Base-by-base conservation (phyloP, 2,797 vertebrate species). In the Eurystomus glaucurus region DNA sequence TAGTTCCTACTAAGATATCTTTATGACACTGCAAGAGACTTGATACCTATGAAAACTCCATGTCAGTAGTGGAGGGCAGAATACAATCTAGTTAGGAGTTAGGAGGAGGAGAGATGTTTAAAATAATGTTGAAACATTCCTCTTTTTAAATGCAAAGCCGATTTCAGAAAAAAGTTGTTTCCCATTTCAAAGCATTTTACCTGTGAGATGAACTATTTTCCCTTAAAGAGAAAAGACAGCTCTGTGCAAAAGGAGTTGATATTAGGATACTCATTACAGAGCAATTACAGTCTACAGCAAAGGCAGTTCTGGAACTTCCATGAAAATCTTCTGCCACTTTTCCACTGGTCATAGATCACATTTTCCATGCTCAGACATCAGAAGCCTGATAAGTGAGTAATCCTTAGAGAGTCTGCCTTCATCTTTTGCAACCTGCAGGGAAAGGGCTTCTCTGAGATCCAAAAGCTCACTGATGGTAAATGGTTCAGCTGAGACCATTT, bases 371-470 rank as follows among this genome's bases (percentile, higher is more conserved):
- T 95, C 31, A 96, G 58, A 94, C 92, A 96, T 95, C 93, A 96
- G 89, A 97, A 87, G 70, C 23, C 69, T 86, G 76, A 62, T 95
- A 95, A 95, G 85, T 86, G 89, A 96, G 82, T 86, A 88, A 97
- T 95, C 92, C 95, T 93, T 96, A 93, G 95, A 96, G 87, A 94
- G 93, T 86, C 72, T 86, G 68, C 93, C 93, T 97, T 97, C 86
- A 95, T 96, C 96, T 95, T 93, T 96, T 72, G 79, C 94, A 93
- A 69, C 96, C 96, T 85, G 95, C 96, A 81, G 95, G 89, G 96
- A 95, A 90, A 96, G 94, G 85, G 90, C 75, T 96, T 97, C 93
- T 87, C 81, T 85, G 94, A 96, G 95, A 97, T 96, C 91, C 92
- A 2, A 96, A 88, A 93, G 88, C 95, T 96, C 95, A 95, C 84